Evolutionary conservation across 2,797 vertebrate species (phyloP), one percentile per base, ranked within the genome.

Genomic region (Lophius americanus): DNA sequence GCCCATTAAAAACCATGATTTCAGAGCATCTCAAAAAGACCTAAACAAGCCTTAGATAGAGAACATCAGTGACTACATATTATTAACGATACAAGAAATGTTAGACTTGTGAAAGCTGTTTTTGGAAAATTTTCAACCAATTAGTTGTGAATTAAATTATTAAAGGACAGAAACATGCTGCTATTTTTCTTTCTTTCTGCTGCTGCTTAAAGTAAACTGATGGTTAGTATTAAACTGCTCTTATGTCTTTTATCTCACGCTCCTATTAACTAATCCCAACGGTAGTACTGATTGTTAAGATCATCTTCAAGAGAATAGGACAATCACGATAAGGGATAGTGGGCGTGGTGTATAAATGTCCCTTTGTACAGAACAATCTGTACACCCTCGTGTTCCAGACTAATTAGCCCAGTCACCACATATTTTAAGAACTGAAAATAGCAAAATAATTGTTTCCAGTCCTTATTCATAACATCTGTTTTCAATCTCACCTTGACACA

Each of bases 311-410:
- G 3, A 23, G 23, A 23, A 23, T 23, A 23, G 23, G 23, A 23
- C 23, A 23, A 23, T 23, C 23, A 23, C 23, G 23, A 23, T 23
- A 23, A 23, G 23, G 23, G 23, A 23, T 23, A 23, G 23, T 23
- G 23, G 23, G 23, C 23, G 23, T 23, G 23, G 23, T 23, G 23
- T 23, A 23, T 23, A 23, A 23, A 23, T 23, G 23, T 23, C 23
- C 23, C 23, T 8, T 2, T 4, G 37, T 7, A 53, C 46, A 71
- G 9, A 57, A 65, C 41, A 76, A 60, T 7, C 32, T 52, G 43
- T 50, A 32, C 47, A 46, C 80, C 35, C 37, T 57, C 42, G 37
- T 53, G 62, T 56, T 53, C 9, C 10, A 5, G 51, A 58, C 43
- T 4, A 11, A 39, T 44, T 9, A 9, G 10, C n/a, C 35, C 2